Evolutionary conservation across 2,113 vertebrate genomes (phyloP).

Genomic region (Philantomba maxwellii): DNA sequence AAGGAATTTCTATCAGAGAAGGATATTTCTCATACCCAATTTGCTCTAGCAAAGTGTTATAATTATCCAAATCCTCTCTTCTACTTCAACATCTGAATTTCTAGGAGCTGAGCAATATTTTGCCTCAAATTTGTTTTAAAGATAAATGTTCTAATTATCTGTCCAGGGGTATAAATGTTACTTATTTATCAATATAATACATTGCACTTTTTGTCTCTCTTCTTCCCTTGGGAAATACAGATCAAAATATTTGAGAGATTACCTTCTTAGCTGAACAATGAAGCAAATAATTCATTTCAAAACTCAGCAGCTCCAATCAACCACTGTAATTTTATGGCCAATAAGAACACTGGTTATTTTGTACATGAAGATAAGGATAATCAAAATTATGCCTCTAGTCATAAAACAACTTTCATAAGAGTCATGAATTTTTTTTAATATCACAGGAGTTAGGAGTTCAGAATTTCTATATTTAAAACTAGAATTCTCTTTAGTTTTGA

Average conservation of each 20-base stretch:
- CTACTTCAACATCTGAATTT: not conserved
- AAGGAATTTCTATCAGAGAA: not conserved
- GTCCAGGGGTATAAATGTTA: not conserved
- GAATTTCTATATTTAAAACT: not conserved
- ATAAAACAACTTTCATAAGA: not conserved
- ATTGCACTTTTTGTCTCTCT: not conserved
- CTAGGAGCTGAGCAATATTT: not conserved
- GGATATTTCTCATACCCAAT: not conserved
- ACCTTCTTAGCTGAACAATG: constrained; percentile 3
- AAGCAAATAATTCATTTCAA: constrained; percentile 29
- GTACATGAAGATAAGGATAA: constrained; percentile 36
- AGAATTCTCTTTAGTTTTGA: not conserved
- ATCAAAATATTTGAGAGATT: not conserved
- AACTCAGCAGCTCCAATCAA: constrained; percentile 8
- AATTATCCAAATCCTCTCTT: not conserved
- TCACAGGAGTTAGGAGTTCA: not conserved
- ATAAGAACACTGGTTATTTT: constrained; percentile 2
- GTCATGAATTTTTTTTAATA: not conserved
- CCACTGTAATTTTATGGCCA: not conserved
- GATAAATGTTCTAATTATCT: constrained; percentile 11
- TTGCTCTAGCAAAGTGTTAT: constrained; percentile 4
- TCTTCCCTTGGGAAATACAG: not conserved
- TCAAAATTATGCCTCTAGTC: not conserved
- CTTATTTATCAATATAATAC: constrained; percentile 7
- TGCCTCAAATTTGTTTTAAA: not conserved